These are phyloP conservation scores for Butorides virescens DNA, from an alignment of 2,113 vertebrate species.

Conservation along the genomic window DNA sequence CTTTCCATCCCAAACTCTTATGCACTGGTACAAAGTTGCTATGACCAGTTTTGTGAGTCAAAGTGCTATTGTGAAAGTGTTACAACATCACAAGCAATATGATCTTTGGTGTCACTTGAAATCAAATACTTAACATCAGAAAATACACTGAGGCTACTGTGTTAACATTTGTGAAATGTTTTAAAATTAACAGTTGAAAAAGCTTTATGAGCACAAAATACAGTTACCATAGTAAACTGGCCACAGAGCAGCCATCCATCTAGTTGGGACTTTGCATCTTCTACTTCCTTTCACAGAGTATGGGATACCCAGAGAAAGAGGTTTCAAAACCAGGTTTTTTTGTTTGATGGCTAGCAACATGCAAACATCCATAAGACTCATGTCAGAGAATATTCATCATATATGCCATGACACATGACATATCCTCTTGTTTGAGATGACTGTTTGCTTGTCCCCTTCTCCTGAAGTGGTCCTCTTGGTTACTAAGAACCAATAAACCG, in stretches of 20 bases:
- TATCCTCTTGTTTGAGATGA: not conserved
- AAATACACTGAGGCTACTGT: not conserved
- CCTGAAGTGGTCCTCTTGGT: not conserved
- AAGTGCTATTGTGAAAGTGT: not conserved
- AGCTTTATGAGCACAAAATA: not conserved
- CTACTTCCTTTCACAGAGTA: not conserved
- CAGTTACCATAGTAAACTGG: not conserved
- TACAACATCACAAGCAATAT: not conserved
- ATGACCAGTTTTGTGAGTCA: not conserved
- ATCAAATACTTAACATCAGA: not conserved
- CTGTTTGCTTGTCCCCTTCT: not conserved
- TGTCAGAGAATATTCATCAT: not conserved
- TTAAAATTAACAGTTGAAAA: not conserved
- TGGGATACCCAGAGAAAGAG: not conserved
- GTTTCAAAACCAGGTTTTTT: not conserved
- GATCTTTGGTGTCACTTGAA: not conserved
- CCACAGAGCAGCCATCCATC: not conserved
- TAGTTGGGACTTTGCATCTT: not conserved
- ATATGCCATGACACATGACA: not conserved
- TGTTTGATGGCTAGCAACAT: not conserved
- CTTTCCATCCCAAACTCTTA: not conserved
- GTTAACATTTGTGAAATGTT: not conserved
- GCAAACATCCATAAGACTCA: not conserved
- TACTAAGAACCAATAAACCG: not conserved
- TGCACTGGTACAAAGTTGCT: not conserved